Conservation (phyloP, 1,140 invertebrate species). For the Drosophila quadrilineata region DNA sequence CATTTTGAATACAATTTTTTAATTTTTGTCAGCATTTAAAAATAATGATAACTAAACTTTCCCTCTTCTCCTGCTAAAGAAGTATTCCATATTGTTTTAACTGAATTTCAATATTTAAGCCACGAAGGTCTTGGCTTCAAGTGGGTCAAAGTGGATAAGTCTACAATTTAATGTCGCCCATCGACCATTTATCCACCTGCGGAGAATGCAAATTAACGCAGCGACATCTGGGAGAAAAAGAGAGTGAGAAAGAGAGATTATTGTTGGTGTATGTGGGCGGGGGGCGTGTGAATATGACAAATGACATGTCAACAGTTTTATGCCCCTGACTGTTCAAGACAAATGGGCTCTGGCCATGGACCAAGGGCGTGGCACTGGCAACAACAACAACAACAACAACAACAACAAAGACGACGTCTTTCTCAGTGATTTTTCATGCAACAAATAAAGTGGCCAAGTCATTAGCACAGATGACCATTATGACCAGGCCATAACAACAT, state of each 20-base stretch:
- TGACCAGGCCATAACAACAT: constrained; percentile 32
- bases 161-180: background rate
- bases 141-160: constrained; percentile 25
- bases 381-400: constrained; percentile 4
- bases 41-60: too few species aligned
- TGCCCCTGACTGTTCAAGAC: constrained; percentile 47
- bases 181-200: constrained; percentile 4
- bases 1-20: too few species aligned
- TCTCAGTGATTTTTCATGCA: constrained; percentile 60
- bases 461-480: constrained; percentile 56
- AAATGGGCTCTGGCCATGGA: too few species aligned
- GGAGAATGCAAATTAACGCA: constrained; percentile 26
- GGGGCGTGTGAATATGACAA: constrained; percentile 62
- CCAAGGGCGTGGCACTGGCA: constrained; percentile 45
- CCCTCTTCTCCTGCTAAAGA: too few species aligned
- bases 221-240: background rate
- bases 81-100: too few species aligned
- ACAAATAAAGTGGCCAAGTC: constrained; percentile 40
- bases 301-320: constrained; percentile 60
- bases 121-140: constrained; percentile 37
- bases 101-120: constrained; percentile 32
- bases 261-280: background rate
- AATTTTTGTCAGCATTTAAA: too few species aligned
- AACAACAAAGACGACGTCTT: constrained; percentile 1
- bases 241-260: too few species aligned